These are phyloP conservation scores for Oryzias dopingdopingensis DNA, from an alignment of 2,797 vertebrate species.

Conservation along the genomic window DNA sequence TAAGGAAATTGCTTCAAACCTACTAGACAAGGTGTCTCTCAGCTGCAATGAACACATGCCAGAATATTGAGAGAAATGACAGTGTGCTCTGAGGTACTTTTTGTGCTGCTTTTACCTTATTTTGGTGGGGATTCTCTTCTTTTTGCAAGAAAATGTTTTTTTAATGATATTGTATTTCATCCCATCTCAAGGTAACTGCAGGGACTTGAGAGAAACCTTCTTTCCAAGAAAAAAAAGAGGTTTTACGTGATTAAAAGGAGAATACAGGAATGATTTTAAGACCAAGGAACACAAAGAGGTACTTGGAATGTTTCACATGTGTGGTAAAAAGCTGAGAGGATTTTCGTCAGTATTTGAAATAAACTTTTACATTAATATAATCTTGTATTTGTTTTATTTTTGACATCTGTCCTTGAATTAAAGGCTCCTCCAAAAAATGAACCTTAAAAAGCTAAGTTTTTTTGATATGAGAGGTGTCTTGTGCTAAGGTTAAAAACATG, in stretches of 20 bases:
- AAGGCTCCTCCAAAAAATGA: too few relatives aligned
- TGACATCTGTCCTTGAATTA: neutral
- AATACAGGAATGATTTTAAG: slow-evolving; percentile 64
- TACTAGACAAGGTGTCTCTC: slow-evolving; percentile 51
- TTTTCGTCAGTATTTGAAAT: slow-evolving; percentile 85
- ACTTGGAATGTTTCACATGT: slow-evolving; percentile 70
- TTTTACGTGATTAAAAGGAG: slow-evolving; percentile 58
- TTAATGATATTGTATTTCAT: slow-evolving; percentile 55
- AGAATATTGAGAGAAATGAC: slow-evolving; percentile 73
- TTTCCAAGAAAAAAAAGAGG: slow-evolving; percentile 51
- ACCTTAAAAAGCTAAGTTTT: too few relatives aligned
- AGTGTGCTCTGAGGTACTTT: slow-evolving; percentile 62
- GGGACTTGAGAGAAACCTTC: slow-evolving; percentile 67
- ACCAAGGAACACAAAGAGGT: slow-evolving; percentile 63
- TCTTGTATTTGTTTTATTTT: neutral
- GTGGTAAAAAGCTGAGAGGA: slow-evolving; percentile 62
- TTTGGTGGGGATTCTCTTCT: slow-evolving; percentile 60
- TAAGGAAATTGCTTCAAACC: slow-evolving; percentile 48
- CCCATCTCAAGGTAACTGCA: slow-evolving; percentile 62
- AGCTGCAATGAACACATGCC: slow-evolving; percentile 62
- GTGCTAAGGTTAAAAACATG: neutral
- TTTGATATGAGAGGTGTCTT: too few relatives aligned
- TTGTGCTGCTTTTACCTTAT: slow-evolving; percentile 68
- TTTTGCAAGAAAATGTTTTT: slow-evolving; percentile 53
- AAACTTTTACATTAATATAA: slow-evolving; percentile 82